Percentiles rank a stretch among this genome's conserved stretches.
phyloP scores from a whole-genome alignment of 2,113 vertebrate species.

The Ictidomys tridecemlineatus region DNA sequence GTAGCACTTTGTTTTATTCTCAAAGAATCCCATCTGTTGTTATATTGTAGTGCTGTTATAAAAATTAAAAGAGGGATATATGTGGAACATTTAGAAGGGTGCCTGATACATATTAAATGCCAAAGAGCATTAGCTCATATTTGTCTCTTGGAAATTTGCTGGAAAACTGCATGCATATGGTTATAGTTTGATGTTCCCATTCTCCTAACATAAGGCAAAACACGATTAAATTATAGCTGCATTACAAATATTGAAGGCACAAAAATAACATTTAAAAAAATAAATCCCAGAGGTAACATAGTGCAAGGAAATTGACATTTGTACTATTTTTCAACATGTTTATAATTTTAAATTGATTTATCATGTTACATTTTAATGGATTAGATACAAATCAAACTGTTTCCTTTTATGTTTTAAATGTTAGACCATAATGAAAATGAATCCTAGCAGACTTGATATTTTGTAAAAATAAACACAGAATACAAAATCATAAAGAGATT shows the following conservation, averaged over 20 bases:
- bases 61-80: background rate
- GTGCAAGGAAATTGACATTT: background rate
- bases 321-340: background rate
- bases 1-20: background rate
- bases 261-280: background rate
- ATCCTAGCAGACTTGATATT: background rate
- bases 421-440: background rate
- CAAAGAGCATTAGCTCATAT: background rate
- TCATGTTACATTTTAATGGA: conserved; percentile 26
- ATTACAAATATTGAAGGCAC: background rate
- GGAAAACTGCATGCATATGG: background rate
- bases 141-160: background rate
- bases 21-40: background rate
- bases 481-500: background rate
- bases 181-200: background rate
- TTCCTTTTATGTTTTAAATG: background rate
- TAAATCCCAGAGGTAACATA: background rate
- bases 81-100: background rate
- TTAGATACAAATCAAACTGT: background rate
- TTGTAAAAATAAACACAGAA: background rate
- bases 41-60: background rate
- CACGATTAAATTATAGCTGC: background rate
- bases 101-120: background rate
- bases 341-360: conserved; percentile 52
- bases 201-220: background rate